Percentiles rank a stretch among this genome's conserved stretches.
Evolutionary conservation across 2,113 vertebrate species (phyloP).

Genomic region (rat (Rattus norvegicus)): GRCr8 NC_086019.1:218743001-218743500

Average conservation of each 20-base stretch:
- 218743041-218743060: slow-evolving; percentile 69
- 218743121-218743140: slow-evolving; percentile 58
- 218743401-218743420: too few species aligned
- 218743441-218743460: background rate
- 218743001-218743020: slow-evolving; percentile 68
- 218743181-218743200: slow-evolving; percentile 64
- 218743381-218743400: background rate
- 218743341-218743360: background rate
- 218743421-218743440: background rate
- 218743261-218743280: background rate
- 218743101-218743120: slow-evolving; percentile 48
- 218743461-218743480: background rate
- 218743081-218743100: slow-evolving; percentile 56
- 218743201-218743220: slow-evolving; percentile 31
- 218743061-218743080: slow-evolving; percentile 57
- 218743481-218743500: background rate
- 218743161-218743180: slow-evolving; percentile 58
- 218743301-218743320: background rate
- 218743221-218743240: slow-evolving; percentile 42
- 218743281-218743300: background rate
- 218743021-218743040: slow-evolving; percentile 71
- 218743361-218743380: background rate
- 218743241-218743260: background rate
- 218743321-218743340: background rate
- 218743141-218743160: slow-evolving; percentile 54